Percentiles rank a stretch among this genome's conserved stretches.
Evolutionary conservation across 2,797 vertebrate genomes (phyloP).

Genomic region (Lithobates sylvaticus): DNA sequence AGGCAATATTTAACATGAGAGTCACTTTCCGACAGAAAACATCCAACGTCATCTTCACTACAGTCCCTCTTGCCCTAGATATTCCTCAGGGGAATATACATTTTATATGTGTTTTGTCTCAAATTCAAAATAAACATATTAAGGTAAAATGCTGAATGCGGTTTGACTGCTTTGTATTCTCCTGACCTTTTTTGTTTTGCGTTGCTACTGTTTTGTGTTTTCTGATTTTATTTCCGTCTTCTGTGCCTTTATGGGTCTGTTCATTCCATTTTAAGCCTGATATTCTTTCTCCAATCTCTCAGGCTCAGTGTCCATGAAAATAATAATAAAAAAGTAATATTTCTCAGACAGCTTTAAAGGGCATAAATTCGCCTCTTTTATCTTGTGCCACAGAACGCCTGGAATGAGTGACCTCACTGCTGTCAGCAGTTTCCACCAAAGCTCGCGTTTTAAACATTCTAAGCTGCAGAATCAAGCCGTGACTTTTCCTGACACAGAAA

Average conservation of each 20-base stretch:
- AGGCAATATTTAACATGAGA: too few relatives aligned
- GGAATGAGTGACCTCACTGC: conserved; percentile 53
- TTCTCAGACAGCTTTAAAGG: conserved; percentile 54
- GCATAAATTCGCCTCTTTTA: conserved; percentile 56
- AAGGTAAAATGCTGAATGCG: neutral
- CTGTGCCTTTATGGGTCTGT: conserved; percentile 38
- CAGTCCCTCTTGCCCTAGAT: too few relatives aligned
- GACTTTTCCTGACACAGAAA: conserved; percentile 51
- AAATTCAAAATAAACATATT: too few relatives aligned
- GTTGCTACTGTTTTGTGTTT: conserved; percentile 20
- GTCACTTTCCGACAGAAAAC: too few relatives aligned
- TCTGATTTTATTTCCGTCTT: conserved; percentile 31
- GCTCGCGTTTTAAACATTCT: conserved; percentile 50
- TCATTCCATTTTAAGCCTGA: conserved; percentile 51
- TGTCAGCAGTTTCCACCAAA: conserved; percentile 58
- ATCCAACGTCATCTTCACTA: too few relatives aligned
- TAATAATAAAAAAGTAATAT: conserved; percentile 58
- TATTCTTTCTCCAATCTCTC: conserved; percentile 51
- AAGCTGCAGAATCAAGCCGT: conserved; percentile 29
- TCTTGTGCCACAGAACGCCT: conserved; percentile 51
- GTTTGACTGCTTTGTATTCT: conserved; percentile 5
- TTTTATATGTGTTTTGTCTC: too few relatives aligned
- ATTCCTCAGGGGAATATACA: too few relatives aligned
- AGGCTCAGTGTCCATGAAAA: conserved; percentile 55
- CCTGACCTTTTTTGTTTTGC: conserved; percentile 12